These are phyloP conservation scores for Pipistrellus kuhlii DNA, from an alignment of 2,797 vertebrate species.

Conservation along the genomic window DNA sequence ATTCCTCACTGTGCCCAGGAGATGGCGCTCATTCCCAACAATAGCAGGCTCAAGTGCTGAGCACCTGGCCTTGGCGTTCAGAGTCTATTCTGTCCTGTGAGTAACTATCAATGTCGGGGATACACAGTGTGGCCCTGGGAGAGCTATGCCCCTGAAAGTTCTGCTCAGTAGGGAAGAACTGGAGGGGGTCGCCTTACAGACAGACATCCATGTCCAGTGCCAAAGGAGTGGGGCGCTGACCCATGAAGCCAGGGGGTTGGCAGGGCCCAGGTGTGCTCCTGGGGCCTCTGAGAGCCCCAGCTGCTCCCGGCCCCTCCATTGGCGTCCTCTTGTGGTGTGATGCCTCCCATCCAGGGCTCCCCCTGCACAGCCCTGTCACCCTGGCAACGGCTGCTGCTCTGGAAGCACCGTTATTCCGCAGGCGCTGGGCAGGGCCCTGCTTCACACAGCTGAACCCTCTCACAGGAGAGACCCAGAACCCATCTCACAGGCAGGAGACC, in stretches of 20 bases:
- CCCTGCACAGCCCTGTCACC: too few species aligned
- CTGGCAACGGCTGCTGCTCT: neutral
- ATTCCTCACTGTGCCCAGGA: slow-evolving; percentile 21
- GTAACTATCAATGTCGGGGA: too few species aligned
- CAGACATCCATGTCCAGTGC: rapidly evolving
- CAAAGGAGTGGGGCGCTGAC: neutral
- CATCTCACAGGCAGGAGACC: neutral
- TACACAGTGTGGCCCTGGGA: too few species aligned
- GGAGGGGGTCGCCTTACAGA: neutral
- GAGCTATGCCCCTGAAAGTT: neutral
- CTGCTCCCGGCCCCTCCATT: rapidly evolving
- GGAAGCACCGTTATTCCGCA: rapidly evolving
- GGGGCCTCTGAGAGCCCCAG: neutral
- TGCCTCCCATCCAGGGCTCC: neutral
- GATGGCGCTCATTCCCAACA: slow-evolving; percentile 57
- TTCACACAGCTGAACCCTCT: too few species aligned
- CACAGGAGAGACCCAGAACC: too few species aligned
- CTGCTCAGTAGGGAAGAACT: neutral
- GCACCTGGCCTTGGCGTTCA: rapidly evolving
- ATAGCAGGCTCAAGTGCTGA: rapidly evolving
- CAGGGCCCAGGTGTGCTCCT: too few species aligned
- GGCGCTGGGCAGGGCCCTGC: too few species aligned
- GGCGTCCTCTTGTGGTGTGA: too few species aligned
- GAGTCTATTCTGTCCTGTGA: neutral
- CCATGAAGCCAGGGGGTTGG: neutral